Conservation (phyloP, 2,113 vertebrate species). For the Atrichornis clamosus region DNA sequence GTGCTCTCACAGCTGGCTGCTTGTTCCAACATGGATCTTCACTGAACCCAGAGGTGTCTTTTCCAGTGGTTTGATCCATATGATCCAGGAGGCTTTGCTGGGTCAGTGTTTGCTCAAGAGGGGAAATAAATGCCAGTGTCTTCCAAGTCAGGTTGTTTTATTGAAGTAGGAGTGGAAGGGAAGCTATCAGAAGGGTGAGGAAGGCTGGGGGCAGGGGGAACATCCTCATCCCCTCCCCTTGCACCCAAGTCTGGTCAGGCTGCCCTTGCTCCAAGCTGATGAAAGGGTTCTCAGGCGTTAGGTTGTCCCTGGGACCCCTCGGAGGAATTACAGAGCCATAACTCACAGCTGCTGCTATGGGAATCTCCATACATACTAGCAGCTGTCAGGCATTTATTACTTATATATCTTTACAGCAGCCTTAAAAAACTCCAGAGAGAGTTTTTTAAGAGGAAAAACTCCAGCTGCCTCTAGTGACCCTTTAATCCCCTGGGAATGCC, state of each 20-base stretch:
- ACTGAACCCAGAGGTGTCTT: background rate
- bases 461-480: conserved; percentile 25
- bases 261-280: background rate
- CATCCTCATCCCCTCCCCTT: background rate
- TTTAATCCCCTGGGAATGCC: background rate
- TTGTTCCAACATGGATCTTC: background rate
- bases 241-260: background rate
- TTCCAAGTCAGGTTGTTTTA: background rate
- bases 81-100: background rate
- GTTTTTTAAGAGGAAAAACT: conserved; percentile 17
- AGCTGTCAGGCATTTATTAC: conserved; percentile 2
- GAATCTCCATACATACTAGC: background rate
- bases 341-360: background rate
- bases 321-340: background rate
- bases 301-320: background rate
- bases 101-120: background rate
- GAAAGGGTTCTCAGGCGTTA: background rate
- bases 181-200: background rate
- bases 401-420: background rate
- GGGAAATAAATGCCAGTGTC: background rate
- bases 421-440: no score
- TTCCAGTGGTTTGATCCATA: background rate
- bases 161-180: background rate
- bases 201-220: background rate
- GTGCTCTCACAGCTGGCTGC: background rate